A percentile compares a stretch with the other conserved stretches of the same genome.
These are phyloP conservation scores for Syrphus vitripennis DNA, from an alignment of 2,888 invertebrate genomes.

Conservation along the genomic window DNA sequence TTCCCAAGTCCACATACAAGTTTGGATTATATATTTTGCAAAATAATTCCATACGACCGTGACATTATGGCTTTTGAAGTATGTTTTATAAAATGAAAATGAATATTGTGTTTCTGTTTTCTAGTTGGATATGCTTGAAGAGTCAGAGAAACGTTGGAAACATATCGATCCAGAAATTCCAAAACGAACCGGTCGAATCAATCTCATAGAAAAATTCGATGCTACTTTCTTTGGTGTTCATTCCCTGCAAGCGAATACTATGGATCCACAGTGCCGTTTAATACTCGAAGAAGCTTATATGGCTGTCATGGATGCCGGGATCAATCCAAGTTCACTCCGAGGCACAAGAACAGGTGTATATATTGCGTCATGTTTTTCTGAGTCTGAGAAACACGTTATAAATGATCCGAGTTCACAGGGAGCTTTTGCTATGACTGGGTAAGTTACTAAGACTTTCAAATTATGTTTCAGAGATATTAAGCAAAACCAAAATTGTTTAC, in stretches of 20 bases:
- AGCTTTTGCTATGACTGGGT: constrained; percentile 75
- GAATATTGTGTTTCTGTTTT: background rate
- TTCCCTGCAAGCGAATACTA: constrained; percentile 86
- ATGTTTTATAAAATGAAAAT: too few species aligned
- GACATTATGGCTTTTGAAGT: too few species aligned
- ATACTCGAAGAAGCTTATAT: constrained; percentile 88
- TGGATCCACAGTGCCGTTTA: constrained; percentile 89
- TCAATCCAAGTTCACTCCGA: constrained; percentile 84
- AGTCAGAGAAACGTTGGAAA: constrained; percentile 87
- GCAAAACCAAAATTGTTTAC: too few species aligned
- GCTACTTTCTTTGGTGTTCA: constrained; percentile 87
- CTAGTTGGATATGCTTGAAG: constrained; percentile 89
- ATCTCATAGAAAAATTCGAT: constrained; percentile 86
- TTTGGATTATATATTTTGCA: too few species aligned
- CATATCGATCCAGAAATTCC: constrained; percentile 86
- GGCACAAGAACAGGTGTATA: constrained; percentile 87
- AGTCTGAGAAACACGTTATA: constrained; percentile 85
- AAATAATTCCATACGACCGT: too few species aligned
- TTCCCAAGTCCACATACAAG: too few species aligned
- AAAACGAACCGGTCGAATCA: constrained; percentile 86
- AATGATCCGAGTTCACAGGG: constrained; percentile 82
- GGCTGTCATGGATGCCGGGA: constrained; percentile 86
- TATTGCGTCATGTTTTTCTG: constrained; percentile 86
- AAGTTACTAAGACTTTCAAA: constrained; percentile 1
- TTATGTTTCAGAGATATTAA: background rate